Base-by-base conservation (phyloP, 2,113 vertebrate species). In the Falcunculus frontatus region DNA sequence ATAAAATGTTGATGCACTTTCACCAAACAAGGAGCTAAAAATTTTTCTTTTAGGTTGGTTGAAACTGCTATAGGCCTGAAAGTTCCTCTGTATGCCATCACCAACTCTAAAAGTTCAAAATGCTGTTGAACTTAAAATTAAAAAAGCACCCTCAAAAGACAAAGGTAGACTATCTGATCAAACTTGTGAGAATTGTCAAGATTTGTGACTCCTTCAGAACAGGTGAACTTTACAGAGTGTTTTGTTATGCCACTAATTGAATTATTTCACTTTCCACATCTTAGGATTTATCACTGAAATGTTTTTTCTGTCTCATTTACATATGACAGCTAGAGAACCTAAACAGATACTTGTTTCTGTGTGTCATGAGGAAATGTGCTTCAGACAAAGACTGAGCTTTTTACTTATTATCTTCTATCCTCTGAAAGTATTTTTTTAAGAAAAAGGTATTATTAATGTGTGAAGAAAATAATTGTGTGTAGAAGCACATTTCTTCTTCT, bases 1-100 rank as follows among this genome's bases (percentile, higher is more conserved):
- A n/a, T 95, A 84, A 95, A 94, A 94, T 73, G n/a, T 55, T 92
- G 91, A 84, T 91, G 74, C 13, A 9, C 6, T 89, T 91, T 79
- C 7, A 69, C 79, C 81, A 93, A 96, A 78, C 9, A 17, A 87
- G 88, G 92, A 95, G 93, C 60, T 83, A 90, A 93, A 94, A 62
- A 72, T 10, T 23, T 44, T 83, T 76, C 10, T 27, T 89, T 55
- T 35, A 35, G 9, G 7, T 78, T 82, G 26, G 7, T 49, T 84
- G 35, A 44, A 87, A 62, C 4, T 86, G 30, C 55, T 59, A 6
- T 7, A 76, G 37, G 6, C 27, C 52, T 86, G 72, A 33, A 29
- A 60, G 33, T 86, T 80, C 19, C 11, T 81, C 32, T 47, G 25
- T 30, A 5, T 77, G 26, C 29, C 47, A 25, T 81, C 32, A 22